Percentiles rank a stretch among this genome's conserved stretches.
Conservation (phyloP, 2,888 invertebrate species). For the Apamea monoglypha region DNA sequence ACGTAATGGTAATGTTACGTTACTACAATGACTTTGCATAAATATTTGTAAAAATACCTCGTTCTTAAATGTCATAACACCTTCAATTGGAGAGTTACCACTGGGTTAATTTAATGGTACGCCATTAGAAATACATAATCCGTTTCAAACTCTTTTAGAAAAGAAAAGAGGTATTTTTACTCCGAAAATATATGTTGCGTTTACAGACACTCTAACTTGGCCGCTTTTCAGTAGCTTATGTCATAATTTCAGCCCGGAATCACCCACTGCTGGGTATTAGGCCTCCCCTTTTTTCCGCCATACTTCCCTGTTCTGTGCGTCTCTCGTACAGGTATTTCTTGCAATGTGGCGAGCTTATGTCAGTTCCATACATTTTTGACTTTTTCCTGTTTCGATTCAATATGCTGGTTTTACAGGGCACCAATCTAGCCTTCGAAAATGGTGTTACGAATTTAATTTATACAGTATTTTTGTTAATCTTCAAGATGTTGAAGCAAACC, state of each 20-base stretch:
- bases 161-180: neutral
- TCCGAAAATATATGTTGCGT: neutral
- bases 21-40: slow-evolving; percentile 25
- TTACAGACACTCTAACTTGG: neutral
- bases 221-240: neutral
- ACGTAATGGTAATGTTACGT: slow-evolving; percentile 11
- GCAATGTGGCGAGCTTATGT: no score
- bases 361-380: neutral
- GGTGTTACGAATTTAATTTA: no score
- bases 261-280: no score
- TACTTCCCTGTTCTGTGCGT: no score
- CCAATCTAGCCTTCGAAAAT: no score
- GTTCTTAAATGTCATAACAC: slow-evolving; percentile 26
- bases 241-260: no score
- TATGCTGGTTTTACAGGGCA: neutral
- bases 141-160: neutral
- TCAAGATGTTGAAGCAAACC: neutral
- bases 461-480: no score
- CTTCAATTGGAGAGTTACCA: neutral
- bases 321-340: no score
- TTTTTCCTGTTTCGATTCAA: neutral
- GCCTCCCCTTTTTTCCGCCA: no score
- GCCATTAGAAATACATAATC: neutral
- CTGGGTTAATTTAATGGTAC: neutral
- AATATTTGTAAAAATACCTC: slow-evolving; percentile 6